Conservation (phyloP, 2,113 vertebrate genomes). For the Sminthopsis crassicaudata region DNA sequence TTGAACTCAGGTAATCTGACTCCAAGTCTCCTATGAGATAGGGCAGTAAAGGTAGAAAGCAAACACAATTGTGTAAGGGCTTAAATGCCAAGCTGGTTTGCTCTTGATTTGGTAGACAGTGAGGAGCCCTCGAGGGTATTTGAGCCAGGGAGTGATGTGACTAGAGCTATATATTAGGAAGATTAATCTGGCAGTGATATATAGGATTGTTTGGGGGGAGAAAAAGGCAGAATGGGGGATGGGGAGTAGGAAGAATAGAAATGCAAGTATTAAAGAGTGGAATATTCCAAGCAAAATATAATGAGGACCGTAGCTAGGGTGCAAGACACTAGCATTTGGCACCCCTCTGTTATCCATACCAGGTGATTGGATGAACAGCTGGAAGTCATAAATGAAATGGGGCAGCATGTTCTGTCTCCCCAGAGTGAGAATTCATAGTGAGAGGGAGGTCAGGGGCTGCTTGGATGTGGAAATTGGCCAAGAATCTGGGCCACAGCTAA, state of each 20-base stretch:
- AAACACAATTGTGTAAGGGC: not conserved
- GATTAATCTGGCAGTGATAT: not conserved
- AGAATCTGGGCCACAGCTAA: conserved; percentile 50
- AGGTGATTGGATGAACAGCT: conserved; percentile 1
- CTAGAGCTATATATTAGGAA: not conserved
- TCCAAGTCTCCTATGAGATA: not conserved
- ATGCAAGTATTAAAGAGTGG: not conserved
- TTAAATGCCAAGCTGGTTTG: not conserved
- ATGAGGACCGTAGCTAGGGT: not conserved
- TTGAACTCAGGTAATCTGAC: not conserved
- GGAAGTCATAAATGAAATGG: conserved; percentile 17
- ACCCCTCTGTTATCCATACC: conserved; percentile 38
- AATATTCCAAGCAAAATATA: not conserved
- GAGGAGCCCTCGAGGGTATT: not conserved
- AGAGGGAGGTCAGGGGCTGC: conserved; percentile 61
- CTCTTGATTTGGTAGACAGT: not conserved
- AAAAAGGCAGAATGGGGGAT: not conserved
- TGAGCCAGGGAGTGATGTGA: not conserved
- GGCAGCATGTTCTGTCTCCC: conserved; percentile 35
- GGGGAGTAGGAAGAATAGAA: not conserved
- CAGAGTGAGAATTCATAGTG: conserved; percentile 43
- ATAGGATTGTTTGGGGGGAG: not conserved
- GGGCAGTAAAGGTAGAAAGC: not conserved
- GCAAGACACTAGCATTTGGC: not conserved
- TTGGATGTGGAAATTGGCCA: conserved; percentile 58